Evolutionary conservation across 2,113 vertebrate genomes (phyloP), one percentile per base, ranked within the genome.

Genomic region (Chunga burmeisteri): DNA sequence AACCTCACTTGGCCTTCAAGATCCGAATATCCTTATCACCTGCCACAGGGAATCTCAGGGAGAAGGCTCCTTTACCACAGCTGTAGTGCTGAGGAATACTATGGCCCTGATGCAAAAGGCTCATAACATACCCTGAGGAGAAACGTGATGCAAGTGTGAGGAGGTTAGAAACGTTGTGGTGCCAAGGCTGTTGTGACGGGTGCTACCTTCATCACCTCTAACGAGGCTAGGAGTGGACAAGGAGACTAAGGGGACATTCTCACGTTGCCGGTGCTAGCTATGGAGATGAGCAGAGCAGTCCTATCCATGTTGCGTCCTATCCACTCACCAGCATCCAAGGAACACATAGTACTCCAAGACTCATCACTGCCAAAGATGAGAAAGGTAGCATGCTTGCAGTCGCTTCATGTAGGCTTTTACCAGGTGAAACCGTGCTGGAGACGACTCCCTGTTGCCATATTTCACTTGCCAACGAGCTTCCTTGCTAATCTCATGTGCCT

Each of bases 21-120:
- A 66, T 70, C 34, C 81, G 88, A 94, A 86, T 93, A 95, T 46
- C 86, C 32, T 93, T 94, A 92, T 50, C 93, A 95, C 82, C 80
- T 90, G 80, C 36, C 71, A 94, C 17, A 62, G 21, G 32, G 44
- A 68, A 77, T 77, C 30, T 26, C 6, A 7, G 74, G 40, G 34
- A 83, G 44, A 86, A 75, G 49, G 14, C 10, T 93, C 49, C 49
- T 88, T 40, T 65, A 92, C 65, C 34, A 49, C 34, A 88, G 40
- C 11, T 72, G 26, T 38, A 65, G 44, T 1, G 1, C 47, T 65
- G 32, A 88, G 56, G 75, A 93, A 68, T 67, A 78, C 47, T 34
- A 20, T 18, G 40, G 58, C 44, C 25, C 62, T 88, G 30, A 81
- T 50, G 71, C 58, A 80, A 92, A 90, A 25, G 34, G 25, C n/a